Base-by-base conservation (phyloP, 1,140 invertebrate species). In the Drosophila sucinea region DNA sequence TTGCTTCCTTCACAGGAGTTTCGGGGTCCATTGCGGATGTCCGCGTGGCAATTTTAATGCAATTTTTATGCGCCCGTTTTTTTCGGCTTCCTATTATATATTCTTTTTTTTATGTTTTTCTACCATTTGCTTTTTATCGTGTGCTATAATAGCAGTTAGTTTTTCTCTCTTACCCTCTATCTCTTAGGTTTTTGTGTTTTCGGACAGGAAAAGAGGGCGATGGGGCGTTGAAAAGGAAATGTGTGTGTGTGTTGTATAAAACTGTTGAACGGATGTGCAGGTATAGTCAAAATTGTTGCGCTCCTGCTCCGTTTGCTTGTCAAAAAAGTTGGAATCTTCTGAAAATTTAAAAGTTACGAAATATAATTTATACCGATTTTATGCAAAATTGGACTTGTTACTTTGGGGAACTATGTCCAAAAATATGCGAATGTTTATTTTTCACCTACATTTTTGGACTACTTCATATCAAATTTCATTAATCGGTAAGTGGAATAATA, bases 1-100 rank as follows among this genome's bases (percentile, higher is more conserved):
- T 51, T 57, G 44, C 29, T 10, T 58, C 70, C 35, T 17, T 61
- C 32, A 33, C 66, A 60, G 62, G 64, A 62, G 70, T 61, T 71
- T 66, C 40, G 30, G 78, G 66, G 66, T 76, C 80, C 77, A 77
- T 83, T 79, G 67, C 84, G 84, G 84, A 87, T 83, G 81, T 87
- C 84, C 84, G 84, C 73, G 71, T 72, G 63, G 80, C 84, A 78
- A 78, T 89, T 87, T 87, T 87, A 87, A 87, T 87, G 84, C 84
- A 83, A 83, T 89, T 87, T 87, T 87, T 87, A 87, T 87, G 83
- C 82, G 76, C 83, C 74, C 82, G 83, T 71, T 86, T 71, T 51
- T 87, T 51, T 87, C 63, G 56, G 77, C 76, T 87, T 83, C 80
- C 79, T 68, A 79, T 86, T 78, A 79, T 77, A 75, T 72, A 66